A percentile compares a stretch with the other conserved stretches of the same genome.
Evolutionary conservation across 2,888 invertebrate species (phyloP).

Genomic region (Diachrysia chrysitis): DNA sequence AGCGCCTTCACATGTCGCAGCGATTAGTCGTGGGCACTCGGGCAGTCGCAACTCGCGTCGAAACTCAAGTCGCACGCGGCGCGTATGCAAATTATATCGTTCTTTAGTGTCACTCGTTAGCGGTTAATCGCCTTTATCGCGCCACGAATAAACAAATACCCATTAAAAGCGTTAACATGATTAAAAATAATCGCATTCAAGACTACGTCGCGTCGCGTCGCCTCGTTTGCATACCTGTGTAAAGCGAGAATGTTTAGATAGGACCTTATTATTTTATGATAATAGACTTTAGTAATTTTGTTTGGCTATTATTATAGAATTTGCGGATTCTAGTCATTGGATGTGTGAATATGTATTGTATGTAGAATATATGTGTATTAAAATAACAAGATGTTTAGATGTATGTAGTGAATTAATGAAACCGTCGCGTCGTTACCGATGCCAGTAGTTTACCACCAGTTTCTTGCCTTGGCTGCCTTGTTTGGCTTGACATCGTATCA

Average conservation of each 20-base stretch:
- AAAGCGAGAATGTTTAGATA: conserved; percentile 72
- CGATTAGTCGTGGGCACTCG: conserved; percentile 8
- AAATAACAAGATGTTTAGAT: too few species aligned
- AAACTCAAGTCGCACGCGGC: conserved; percentile 24
- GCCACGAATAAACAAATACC: conserved; percentile 81
- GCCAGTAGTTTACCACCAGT: not conserved
- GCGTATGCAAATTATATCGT: conserved; percentile 72
- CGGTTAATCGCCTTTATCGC: conserved; percentile 80
- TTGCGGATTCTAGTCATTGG: too few species aligned
- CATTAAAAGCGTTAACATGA: conserved; percentile 81
- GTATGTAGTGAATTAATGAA: too few species aligned
- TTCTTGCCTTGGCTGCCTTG: not conserved
- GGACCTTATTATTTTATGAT: conserved; percentile 76
- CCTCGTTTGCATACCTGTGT: conserved; percentile 70
- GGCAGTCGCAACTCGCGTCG: conserved; percentile 28
- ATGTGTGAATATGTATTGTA: too few species aligned
- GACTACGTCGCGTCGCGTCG: conserved; percentile 48
- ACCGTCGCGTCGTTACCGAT: too few species aligned
- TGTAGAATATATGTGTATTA: too few species aligned
- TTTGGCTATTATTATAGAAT: conserved; percentile 36
- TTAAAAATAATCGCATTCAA: conserved; percentile 78
- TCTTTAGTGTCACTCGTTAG: conserved; percentile 74
- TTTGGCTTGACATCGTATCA: not conserved
- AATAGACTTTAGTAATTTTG: conserved; percentile 70
- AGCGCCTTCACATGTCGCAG: conserved; percentile 44